phyloP scores from a whole-genome alignment of 2,797 vertebrate species.

The Syngnathus rostellatus region DNA sequence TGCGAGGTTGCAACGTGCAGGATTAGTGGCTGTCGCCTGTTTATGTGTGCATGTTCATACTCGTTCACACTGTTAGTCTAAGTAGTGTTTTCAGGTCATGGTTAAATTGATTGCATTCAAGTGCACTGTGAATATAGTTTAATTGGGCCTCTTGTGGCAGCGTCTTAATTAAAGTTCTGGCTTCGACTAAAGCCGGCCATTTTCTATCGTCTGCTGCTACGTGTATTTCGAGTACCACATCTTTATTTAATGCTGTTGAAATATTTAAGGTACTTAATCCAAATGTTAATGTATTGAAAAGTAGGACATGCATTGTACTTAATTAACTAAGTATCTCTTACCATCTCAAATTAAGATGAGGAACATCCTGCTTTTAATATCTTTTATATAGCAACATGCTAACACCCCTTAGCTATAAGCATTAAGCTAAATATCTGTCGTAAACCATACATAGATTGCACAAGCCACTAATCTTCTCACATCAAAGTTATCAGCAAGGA shows the following conservation, averaged over 20 bases:
- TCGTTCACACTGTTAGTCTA: conserved; percentile 50
- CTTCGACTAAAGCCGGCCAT: conserved; percentile 40
- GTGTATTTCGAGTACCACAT: not conserved
- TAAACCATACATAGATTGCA: no score
- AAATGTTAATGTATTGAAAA: not conserved
- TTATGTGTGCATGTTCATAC: conserved; percentile 39
- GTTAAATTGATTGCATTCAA: conserved; percentile 63
- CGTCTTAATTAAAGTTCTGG: conserved; percentile 50
- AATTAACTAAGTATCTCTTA: no score
- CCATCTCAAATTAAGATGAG: not conserved
- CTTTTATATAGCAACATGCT: not conserved
- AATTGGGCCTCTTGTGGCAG: not conserved
- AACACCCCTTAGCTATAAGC: no score
- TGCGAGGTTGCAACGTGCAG: not conserved
- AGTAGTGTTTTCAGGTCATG: conserved; percentile 47
- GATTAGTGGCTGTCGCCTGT: conserved; percentile 13
- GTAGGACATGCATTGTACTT: no score
- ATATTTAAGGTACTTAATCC: not conserved
- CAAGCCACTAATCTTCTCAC: no score
- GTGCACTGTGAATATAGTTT: not conserved
- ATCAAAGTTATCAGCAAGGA: no score
- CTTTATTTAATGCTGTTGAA: not conserved
- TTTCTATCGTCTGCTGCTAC: not conserved
- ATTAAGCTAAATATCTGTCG: not conserved
- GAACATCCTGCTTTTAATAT: not conserved